Evolutionary conservation across 1,140 invertebrate species (phyloP), one percentile per base, ranked within the genome.

Genomic region (Panulirus ornatus): DNA sequence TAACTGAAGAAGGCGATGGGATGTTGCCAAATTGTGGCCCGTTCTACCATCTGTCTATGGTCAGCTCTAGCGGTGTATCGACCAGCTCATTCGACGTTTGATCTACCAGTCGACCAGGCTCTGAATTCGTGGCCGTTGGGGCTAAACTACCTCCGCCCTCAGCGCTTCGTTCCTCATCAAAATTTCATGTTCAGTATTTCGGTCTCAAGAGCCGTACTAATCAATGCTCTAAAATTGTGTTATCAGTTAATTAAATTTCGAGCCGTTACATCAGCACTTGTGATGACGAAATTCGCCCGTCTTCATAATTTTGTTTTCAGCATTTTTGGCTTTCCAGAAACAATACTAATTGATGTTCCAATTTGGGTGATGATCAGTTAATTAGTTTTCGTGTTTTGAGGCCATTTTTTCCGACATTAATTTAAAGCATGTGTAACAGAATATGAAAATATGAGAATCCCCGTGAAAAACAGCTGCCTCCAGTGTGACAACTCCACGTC

Each of bases 331-430:
- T 66, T 66, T 66, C 27, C 58, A 66, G 58, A 38, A 66, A 83
- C 79, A 83, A 83, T 83, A 40, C 51, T 83, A 83, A 83, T 83
- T 54, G 79, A 83, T 83, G 79, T 83, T 40, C 79, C 58, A 83
- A 83, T 83, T 83, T 84, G 81, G 70, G 81, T 70, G 81, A 84
- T 70, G 81, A 83, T 83, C 79, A 63, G 79, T 63, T 83, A 83
- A 83, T 63, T 58, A 63, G 58, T 63, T 58, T 63, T 63, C 79
- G 22, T 36, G 54, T 38, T 83, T 63, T 83, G 22, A 34, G 11
- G 66, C 38, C 36, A 71, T 27, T 84, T 84, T 44, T 63, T 16
- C 14, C 27, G 30, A 44, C n/a, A 66, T 84, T 38, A 71, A 84
- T 63, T 83, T 58, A 83, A 54, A 66, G 51, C 51, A 75, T 40